Percentiles rank a stretch among this genome's conserved stretches.
phyloP scores from a whole-genome alignment of 2,797 vertebrate genomes.

The Dromococcyx pavoninus region DNA sequence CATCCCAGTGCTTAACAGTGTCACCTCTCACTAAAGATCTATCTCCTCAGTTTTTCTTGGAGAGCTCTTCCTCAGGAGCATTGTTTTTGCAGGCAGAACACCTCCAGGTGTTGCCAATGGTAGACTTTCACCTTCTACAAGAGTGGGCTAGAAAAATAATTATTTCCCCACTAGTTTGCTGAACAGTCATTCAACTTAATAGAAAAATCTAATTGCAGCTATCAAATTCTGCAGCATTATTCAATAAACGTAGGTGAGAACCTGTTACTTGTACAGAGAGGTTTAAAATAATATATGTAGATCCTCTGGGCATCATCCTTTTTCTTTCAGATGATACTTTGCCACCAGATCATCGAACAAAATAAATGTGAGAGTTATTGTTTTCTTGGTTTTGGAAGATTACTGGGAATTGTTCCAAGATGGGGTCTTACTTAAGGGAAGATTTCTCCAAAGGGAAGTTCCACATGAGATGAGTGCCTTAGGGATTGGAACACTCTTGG shows the following conservation, averaged over 20 bases:
- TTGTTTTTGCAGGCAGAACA: conserved; percentile 9
- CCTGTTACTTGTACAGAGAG: not conserved
- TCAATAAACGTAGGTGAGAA: not conserved
- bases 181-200: not conserved
- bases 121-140: not conserved
- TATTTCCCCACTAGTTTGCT: not conserved
- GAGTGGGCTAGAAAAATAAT: not conserved
- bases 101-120: not conserved
- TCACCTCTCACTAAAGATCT: not conserved
- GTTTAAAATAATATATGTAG: not conserved
- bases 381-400: not conserved
- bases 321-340: not conserved
- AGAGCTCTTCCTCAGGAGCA: not conserved
- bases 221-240: not conserved
- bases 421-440: not conserved
- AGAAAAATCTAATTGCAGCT: conserved; percentile 12
- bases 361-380: not conserved
- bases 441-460: not conserved
- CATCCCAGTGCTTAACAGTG: not conserved
- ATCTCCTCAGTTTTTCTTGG: conserved; percentile 12
- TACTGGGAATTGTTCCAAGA: not conserved
- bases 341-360: not conserved
- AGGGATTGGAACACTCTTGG: not conserved
- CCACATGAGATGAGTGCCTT: not conserved
- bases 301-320: not conserved